Evolutionary conservation across 1,140 invertebrate genomes (phyloP).

Genomic region (Plutomurus gul): DNA sequence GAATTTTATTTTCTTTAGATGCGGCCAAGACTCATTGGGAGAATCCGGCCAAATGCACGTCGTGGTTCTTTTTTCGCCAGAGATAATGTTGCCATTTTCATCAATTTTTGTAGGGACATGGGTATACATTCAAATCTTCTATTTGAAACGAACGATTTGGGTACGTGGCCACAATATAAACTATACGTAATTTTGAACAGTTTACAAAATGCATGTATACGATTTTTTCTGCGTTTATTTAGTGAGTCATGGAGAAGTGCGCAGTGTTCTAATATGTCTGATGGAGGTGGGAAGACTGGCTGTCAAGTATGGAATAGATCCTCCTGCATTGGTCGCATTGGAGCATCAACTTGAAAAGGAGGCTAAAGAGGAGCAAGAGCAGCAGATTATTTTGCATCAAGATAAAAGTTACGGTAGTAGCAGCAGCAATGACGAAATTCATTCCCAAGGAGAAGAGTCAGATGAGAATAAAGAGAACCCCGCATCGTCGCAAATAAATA

Average conservation of each 20-base stretch:
- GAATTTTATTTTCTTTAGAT: conserved; percentile 35
- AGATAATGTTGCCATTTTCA: conserved; percentile 92
- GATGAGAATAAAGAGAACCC: conserved; percentile 51
- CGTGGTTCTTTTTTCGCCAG: conserved; percentile 79
- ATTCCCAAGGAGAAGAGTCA: background rate
- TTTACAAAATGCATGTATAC: background rate
- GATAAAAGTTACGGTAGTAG: background rate
- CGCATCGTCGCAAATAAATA: background rate
- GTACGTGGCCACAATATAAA: conserved; percentile 59
- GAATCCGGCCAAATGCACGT: conserved; percentile 42
- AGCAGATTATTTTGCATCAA: conserved; percentile 5
- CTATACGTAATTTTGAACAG: background rate
- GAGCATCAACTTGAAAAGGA: conserved; percentile 86
- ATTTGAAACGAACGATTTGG: conserved; percentile 91
- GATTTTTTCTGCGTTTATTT: conserved; percentile 23
- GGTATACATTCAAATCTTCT: conserved; percentile 86
- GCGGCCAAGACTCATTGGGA: conserved; percentile 42
- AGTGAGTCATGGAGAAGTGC: conserved; percentile 78
- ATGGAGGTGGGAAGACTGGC: conserved; percentile 84
- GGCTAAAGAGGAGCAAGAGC: conserved; percentile 34
- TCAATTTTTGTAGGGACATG: conserved; percentile 82
- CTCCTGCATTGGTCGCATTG: conserved; percentile 83
- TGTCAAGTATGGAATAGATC: conserved; percentile 73
- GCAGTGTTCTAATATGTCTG: conserved; percentile 85
- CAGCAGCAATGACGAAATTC: background rate